A percentile compares a stretch with the other conserved stretches of the same genome.
These are phyloP conservation scores for Coenonympha glycerion DNA, from an alignment of 2,888 invertebrate species.

Conservation along the genomic window DNA sequence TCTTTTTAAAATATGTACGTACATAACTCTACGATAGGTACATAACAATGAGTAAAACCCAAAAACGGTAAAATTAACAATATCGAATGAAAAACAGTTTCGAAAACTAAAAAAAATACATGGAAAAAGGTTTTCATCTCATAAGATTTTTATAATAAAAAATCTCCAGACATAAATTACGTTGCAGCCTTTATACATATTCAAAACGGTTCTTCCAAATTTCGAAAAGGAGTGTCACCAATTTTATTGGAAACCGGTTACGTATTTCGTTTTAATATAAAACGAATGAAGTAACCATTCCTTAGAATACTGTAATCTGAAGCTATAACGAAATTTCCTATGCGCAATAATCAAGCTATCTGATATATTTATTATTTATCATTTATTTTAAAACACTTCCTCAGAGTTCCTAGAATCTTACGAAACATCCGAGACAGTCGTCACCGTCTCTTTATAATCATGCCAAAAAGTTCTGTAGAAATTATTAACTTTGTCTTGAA, in stretches of 20 bases:
- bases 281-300: not conserved
- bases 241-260: not conserved
- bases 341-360: not conserved
- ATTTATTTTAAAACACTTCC: conserved; percentile 8
- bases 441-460: not conserved
- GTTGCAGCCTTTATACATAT: too few species aligned
- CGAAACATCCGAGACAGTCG: conserved; percentile 5
- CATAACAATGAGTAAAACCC: too few species aligned
- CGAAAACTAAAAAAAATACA: too few species aligned
- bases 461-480: conserved; percentile 1
- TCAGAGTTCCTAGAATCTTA: conserved; percentile 9
- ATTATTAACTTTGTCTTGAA: conserved; percentile 6
- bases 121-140: too few species aligned
- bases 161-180: too few species aligned
- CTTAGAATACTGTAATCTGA: not conserved
- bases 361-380: conserved; percentile 6
- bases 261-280: not conserved
- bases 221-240: not conserved
- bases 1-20: too few species aligned
- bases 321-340: not conserved
- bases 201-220: not conserved
- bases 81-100: too few species aligned
- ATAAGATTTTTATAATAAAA: too few species aligned
- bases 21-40: too few species aligned
- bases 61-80: too few species aligned